Percentiles rank a stretch among this genome's conserved stretches.
These are phyloP conservation scores for Linnaemya vulpina DNA, from an alignment of 2,888 invertebrate genomes.

Conservation along the genomic window DNA sequence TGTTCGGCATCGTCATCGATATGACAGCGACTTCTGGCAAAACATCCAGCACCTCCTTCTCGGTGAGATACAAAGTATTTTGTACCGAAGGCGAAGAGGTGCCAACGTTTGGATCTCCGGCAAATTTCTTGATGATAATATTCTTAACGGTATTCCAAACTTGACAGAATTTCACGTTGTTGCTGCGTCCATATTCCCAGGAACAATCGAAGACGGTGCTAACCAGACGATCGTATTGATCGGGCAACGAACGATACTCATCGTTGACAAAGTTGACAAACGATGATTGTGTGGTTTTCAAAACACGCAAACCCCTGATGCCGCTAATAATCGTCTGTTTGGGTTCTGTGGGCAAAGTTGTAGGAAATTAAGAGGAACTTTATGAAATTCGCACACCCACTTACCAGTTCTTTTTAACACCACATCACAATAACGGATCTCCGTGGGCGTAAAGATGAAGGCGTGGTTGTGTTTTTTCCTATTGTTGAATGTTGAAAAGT, in stretches of 20 bases:
- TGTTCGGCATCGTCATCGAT: conserved; percentile 91
- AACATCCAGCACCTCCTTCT: conserved; percentile 87
- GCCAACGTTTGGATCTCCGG: conserved; percentile 89
- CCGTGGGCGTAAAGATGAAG: conserved; percentile 88
- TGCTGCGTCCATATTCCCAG: conserved; percentile 88
- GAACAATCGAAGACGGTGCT: conserved; percentile 90
- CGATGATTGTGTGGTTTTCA: conserved; percentile 91
- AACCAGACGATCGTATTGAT: conserved; percentile 88
- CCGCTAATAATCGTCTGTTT: conserved; percentile 87
- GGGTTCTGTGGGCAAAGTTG: conserved; percentile 80
- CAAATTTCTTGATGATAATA: conserved; percentile 89
- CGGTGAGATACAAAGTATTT: conserved; percentile 89
- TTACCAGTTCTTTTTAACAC: conserved; percentile 87
- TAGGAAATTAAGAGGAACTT: neutral
- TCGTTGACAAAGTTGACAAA: conserved; percentile 91
- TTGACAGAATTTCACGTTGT: conserved; percentile 87
- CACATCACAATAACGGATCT: conserved; percentile 88
- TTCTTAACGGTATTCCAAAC: conserved; percentile 89
- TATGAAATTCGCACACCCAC: conserved; percentile 71
- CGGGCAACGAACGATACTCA: conserved; percentile 89
- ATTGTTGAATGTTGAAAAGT: conserved; percentile 75
- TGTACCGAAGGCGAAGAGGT: conserved; percentile 91
- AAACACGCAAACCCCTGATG: conserved; percentile 87
- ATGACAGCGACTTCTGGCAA: conserved; percentile 88
- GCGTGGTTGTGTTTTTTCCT: conserved; percentile 88